Conservation (phyloP, 2,113 vertebrate species). For the Cinclus mexicanus region DNA sequence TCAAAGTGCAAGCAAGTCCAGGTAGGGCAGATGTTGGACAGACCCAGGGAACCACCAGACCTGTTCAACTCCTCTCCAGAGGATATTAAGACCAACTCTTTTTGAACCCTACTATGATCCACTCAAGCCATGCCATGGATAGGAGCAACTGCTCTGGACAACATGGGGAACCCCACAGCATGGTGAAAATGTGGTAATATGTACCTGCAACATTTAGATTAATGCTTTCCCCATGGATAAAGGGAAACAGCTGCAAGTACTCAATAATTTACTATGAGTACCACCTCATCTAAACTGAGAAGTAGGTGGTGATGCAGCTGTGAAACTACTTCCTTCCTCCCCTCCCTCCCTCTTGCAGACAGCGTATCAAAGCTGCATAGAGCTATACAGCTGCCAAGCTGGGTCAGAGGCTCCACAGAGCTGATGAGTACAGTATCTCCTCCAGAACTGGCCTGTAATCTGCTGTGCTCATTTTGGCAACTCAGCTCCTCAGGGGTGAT, state of each 20-base stretch:
- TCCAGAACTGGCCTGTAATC: neutral
- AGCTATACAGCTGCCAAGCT: neutral
- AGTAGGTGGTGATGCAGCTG: slow-evolving; percentile 18
- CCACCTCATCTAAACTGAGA: slow-evolving; percentile 3
- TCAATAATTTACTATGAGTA: neutral
- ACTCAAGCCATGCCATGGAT: neutral
- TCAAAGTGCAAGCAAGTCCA: neutral
- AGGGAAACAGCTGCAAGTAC: slow-evolving; percentile 34
- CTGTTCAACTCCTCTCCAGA: neutral
- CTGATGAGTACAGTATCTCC: neutral
- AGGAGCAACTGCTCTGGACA: neutral
- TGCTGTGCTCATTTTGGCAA: neutral
- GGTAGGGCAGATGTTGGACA: neutral
- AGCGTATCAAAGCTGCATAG: neutral
- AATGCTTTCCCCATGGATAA: neutral
- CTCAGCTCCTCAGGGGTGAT: neutral
- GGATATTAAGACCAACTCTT: neutral
- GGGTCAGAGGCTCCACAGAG: neutral
- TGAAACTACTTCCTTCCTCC: neutral
- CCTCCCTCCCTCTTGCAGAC: neutral
- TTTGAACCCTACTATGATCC: neutral
- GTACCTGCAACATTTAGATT: neutral
- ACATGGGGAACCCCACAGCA: neutral
- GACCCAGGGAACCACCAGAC: neutral
- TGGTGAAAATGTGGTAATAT: neutral